A percentile compares a stretch with the other conserved stretches of the same genome.
These are phyloP conservation scores for Corythaeola cristata DNA, from an alignment of 2,113 vertebrate genomes.

Conservation along the genomic window DNA sequence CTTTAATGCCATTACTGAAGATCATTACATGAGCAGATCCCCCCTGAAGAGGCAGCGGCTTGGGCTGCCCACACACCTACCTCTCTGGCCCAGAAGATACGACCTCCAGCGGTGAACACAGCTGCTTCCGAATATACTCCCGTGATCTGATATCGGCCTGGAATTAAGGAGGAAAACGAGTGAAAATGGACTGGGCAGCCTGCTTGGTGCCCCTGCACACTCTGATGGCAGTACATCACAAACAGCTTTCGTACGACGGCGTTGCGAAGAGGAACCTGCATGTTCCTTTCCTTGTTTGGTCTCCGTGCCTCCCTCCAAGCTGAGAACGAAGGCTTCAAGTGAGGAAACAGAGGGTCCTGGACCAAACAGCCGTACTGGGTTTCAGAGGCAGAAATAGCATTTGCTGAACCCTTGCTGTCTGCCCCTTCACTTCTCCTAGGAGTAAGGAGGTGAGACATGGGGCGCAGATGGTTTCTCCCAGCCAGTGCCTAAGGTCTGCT, in stretches of 20 bases:
- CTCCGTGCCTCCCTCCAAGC: background rate
- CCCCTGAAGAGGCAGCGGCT: background rate
- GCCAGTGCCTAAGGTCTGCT: background rate
- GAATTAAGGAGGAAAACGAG: background rate
- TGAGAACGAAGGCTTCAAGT: background rate
- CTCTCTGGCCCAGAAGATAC: background rate
- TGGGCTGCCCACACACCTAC: slow-evolving; percentile 47
- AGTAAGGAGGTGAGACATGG: background rate
- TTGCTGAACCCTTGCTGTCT: background rate
- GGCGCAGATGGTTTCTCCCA: background rate
- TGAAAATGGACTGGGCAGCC: background rate
- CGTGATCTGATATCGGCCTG: slow-evolving; percentile 90
- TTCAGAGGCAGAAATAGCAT: background rate
- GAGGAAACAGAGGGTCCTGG: background rate
- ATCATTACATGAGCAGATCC: slow-evolving; percentile 22
- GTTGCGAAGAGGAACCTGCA: background rate
- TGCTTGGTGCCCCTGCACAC: background rate
- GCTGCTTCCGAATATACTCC: slow-evolving; percentile 81
- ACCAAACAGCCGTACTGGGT: background rate
- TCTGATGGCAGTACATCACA: background rate
- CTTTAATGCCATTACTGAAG: slow-evolving; percentile 68
- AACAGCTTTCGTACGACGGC: background rate
- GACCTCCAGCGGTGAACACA: background rate
- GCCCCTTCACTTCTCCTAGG: background rate
- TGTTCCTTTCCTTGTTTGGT: background rate